Evolutionary conservation across 92 coral and sea anemone species (phyloP).

Genomic region (Virgularia gustaviana): DNA sequence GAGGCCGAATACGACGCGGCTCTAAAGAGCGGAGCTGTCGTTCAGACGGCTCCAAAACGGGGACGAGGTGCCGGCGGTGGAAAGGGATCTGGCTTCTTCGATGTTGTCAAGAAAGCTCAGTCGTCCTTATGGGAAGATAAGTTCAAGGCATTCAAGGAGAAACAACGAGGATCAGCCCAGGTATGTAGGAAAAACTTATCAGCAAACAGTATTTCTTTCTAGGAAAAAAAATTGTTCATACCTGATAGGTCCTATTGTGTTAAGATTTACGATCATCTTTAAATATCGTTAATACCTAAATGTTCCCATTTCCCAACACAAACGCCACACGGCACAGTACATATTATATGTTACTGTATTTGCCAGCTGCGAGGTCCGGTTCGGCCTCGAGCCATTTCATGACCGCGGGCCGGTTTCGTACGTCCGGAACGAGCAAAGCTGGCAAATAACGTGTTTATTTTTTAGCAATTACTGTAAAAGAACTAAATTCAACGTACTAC

Average conservation of each 20-base stretch:
- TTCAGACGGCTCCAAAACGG: conserved; percentile 27
- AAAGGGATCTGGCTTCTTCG: conserved; percentile 84
- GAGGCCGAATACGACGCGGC: conserved; percentile 79
- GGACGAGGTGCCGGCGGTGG: conserved; percentile 37
- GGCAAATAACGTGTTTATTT: too few relatives aligned
- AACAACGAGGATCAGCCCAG: conserved; percentile 69
- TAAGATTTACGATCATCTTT: not conserved
- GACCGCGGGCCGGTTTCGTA: too few relatives aligned
- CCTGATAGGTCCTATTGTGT: not conserved
- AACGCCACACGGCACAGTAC: too few relatives aligned
- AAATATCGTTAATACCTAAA: not conserved
- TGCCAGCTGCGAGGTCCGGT: too few relatives aligned
- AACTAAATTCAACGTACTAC: too few relatives aligned
- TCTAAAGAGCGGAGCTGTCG: conserved; percentile 69
- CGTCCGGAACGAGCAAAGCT: too few relatives aligned
- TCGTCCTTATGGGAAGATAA: conserved; percentile 99
- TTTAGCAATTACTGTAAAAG: too few relatives aligned
- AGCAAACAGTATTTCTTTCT: too few relatives aligned
- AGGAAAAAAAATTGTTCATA: not conserved
- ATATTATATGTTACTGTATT: too few relatives aligned
- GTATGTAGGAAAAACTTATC: conserved; percentile 7
- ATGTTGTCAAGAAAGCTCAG: conserved; percentile 96
- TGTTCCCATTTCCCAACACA: too few relatives aligned
- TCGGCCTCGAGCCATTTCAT: too few relatives aligned
- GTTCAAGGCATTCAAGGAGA: conserved; percentile 94